These are phyloP conservation scores for Dromiciops gliroides DNA, from an alignment of 2,113 vertebrate genomes.

Conservation along the genomic window DNA sequence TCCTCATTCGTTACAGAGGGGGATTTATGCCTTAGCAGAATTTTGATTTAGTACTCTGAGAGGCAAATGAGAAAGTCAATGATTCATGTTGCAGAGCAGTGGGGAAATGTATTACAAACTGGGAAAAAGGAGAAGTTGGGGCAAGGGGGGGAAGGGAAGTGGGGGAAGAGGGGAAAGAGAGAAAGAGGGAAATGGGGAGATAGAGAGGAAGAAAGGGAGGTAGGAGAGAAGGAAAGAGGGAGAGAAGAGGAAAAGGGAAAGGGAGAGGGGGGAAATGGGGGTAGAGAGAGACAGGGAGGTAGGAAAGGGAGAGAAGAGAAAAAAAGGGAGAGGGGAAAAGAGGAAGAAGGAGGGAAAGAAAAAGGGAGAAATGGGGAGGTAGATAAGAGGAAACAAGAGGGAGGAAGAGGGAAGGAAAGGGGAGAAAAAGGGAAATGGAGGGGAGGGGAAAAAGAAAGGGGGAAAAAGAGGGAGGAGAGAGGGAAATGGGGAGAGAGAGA, in stretches of 20 bases:
- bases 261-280: accelerated
- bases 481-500: conserved; percentile 6
- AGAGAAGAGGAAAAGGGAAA: background rate
- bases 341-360: too few relatives aligned
- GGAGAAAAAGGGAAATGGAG: background rate
- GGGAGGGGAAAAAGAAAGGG: background rate
- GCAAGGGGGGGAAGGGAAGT: too few relatives aligned
- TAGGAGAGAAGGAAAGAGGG: background rate
- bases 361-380: too few relatives aligned
- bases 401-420: background rate
- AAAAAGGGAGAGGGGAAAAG: too few relatives aligned
- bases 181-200: background rate
- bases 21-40: background rate
- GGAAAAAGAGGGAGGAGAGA: background rate
- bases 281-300: too few relatives aligned
- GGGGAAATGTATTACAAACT: background rate
- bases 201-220: background rate
- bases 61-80: background rate
- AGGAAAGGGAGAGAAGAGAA: background rate
- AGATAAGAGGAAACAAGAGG: too few relatives aligned
- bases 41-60: background rate
- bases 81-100: background rate
- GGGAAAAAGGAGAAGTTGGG: background rate
- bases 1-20: background rate
- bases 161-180: too few relatives aligned